phyloP scores from a whole-genome alignment of 2,888 invertebrate genomes.

The Pyralis farinalis region DNA sequence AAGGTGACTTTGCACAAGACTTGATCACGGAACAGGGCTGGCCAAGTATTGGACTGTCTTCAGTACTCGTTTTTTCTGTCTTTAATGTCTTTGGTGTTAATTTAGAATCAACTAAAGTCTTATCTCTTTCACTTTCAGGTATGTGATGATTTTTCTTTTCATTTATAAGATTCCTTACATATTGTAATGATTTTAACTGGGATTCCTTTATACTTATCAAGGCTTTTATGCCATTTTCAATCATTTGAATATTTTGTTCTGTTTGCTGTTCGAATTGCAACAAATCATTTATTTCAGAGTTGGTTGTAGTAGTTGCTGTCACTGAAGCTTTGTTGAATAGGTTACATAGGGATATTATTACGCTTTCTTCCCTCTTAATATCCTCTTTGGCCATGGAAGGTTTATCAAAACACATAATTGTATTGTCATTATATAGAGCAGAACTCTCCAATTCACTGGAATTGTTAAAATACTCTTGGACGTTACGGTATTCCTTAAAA shows the following conservation, averaged over 20 bases:
- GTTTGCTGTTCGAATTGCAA: slow-evolving; percentile 46
- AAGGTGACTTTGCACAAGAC: slow-evolving; percentile 45
- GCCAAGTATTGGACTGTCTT: slow-evolving; percentile 24
- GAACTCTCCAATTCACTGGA: slow-evolving; percentile 47
- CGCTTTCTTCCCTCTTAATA: slow-evolving; percentile 53
- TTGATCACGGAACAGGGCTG: slow-evolving; percentile 48
- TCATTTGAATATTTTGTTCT: slow-evolving; percentile 43
- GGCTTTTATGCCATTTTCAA: slow-evolving; percentile 43
- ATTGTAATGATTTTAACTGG: slow-evolving; percentile 44
- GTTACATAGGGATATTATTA: slow-evolving; percentile 60
- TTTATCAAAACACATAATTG: slow-evolving; percentile 60
- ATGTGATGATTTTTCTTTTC: slow-evolving; percentile 34
- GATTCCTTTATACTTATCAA: slow-evolving; percentile 46
- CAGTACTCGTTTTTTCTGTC: slow-evolving; percentile 20
- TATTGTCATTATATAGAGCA: slow-evolving; percentile 41
- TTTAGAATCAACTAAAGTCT: slow-evolving; percentile 28
- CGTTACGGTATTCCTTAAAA: slow-evolving; percentile 57
- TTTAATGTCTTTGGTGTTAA: slow-evolving; percentile 22
- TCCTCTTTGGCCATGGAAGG: slow-evolving; percentile 29
- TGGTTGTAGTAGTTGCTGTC: slow-evolving; percentile 29
- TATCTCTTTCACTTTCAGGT: slow-evolving; percentile 26
- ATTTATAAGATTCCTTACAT: slow-evolving; percentile 44
- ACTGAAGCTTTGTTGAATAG: slow-evolving; percentile 56
- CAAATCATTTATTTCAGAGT: slow-evolving; percentile 43
- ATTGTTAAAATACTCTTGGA: slow-evolving; percentile 52